A percentile compares a stretch with the other conserved stretches of the same genome.
Evolutionary conservation across 2,888 invertebrate species (phyloP).

Genomic region (Cyclophora punctaria): DNA sequence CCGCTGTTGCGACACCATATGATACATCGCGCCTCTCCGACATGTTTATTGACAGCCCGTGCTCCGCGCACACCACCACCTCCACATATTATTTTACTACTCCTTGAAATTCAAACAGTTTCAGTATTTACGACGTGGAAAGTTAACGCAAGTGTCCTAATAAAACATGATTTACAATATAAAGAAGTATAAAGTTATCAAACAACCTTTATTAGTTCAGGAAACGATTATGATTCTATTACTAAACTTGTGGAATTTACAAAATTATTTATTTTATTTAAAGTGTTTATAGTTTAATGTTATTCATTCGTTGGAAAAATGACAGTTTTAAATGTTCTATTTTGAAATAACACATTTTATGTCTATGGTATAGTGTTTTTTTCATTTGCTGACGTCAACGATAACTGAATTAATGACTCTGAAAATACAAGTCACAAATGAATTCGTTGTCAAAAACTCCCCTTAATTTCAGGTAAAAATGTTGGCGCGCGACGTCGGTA

Average conservation of each 20-base stretch:
- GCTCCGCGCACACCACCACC: too few relatives aligned
- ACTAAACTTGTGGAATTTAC: slow-evolving; percentile 15
- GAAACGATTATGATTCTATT: slow-evolving; percentile 25
- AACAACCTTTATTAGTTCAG: slow-evolving; percentile 27
- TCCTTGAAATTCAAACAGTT: slow-evolving; percentile 13
- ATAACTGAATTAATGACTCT: too few relatives aligned
- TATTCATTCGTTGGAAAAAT: not conserved
- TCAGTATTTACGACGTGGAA: too few relatives aligned
- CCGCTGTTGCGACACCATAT: not conserved
- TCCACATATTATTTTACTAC: not conserved
- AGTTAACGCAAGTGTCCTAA: slow-evolving; percentile 6
- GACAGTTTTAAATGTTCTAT: too few relatives aligned
- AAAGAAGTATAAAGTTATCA: slow-evolving; percentile 13
- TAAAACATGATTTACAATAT: slow-evolving; percentile 25
- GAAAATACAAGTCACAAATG: not conserved
- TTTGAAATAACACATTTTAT: not conserved
- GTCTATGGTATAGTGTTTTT: too few relatives aligned
- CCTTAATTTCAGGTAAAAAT: slow-evolving; percentile 36
- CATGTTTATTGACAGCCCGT: too few relatives aligned
- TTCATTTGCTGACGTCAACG: too few relatives aligned
- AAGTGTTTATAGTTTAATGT: slow-evolving; percentile 11
- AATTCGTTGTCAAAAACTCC: slow-evolving; percentile 26
- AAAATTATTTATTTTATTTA: slow-evolving; percentile 19
- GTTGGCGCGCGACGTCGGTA: slow-evolving; percentile 44
- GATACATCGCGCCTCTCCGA: too few relatives aligned